Evolutionary conservation across 1,140 invertebrate species (phyloP).

Genomic region (Chironomus tepperi): DNA sequence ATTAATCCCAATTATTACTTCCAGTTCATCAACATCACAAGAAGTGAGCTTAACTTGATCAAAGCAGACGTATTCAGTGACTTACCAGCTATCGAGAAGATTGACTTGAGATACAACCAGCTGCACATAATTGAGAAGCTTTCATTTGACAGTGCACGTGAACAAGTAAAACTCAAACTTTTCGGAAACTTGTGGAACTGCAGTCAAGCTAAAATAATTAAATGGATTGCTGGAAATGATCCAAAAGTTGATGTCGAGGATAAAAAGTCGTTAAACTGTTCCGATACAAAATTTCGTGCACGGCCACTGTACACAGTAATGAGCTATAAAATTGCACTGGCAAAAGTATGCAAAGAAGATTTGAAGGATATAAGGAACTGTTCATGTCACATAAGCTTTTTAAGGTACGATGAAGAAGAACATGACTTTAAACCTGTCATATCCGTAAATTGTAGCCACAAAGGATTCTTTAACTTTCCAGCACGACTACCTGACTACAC

Average conservation of each 20-base stretch:
- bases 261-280: not conserved
- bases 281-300: not conserved
- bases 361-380: not conserved
- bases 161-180: not conserved
- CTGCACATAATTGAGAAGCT: not conserved
- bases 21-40: slow-evolving; percentile 3
- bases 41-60: not conserved
- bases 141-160: not conserved
- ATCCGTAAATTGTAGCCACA: not conserved
- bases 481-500: not conserved
- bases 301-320: not conserved
- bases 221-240: not conserved
- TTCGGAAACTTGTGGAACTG: slow-evolving; percentile 12
- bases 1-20: too few relatives aligned
- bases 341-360: not conserved
- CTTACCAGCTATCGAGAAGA: not conserved
- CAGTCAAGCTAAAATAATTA: not conserved
- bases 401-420: not conserved
- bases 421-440: not conserved
- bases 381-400: not conserved
- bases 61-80: not conserved
- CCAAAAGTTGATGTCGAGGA: not conserved
- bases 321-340: not conserved
- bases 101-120: slow-evolving; percentile 5
- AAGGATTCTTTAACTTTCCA: not conserved